Percentiles rank a stretch among this genome's conserved stretches.
These are phyloP conservation scores for Peribatodes rhomboidaria DNA, from an alignment of 2,888 invertebrate genomes.

Conservation along the genomic window DNA sequence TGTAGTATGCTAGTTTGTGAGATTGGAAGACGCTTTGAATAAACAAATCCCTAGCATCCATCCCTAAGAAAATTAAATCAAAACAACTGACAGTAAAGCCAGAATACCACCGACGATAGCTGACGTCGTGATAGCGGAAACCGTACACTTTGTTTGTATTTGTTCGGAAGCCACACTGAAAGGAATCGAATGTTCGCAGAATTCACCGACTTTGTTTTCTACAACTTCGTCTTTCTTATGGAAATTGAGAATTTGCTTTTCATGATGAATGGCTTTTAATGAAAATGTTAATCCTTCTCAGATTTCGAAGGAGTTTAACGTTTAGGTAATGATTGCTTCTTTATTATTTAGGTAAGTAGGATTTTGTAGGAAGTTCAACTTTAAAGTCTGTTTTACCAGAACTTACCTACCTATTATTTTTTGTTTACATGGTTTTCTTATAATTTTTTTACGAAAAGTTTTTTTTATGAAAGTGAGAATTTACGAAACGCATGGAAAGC, in stretches of 20 bases:
- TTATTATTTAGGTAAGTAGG: background rate
- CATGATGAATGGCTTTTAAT: slow-evolving; percentile 22
- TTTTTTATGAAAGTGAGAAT: too few relatives aligned
- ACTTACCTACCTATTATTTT: too few relatives aligned
- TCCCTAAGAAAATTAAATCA: slow-evolving; percentile 19
- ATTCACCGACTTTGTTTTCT: slow-evolving; percentile 23
- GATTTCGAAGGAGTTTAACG: slow-evolving; percentile 13
- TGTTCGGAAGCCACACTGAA: slow-evolving; percentile 27
- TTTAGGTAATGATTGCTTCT: background rate
- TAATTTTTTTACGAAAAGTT: too few relatives aligned
- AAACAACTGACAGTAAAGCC: slow-evolving; percentile 14
- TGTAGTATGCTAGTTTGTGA: background rate
- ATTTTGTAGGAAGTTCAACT: too few relatives aligned
- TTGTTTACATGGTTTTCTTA: too few relatives aligned
- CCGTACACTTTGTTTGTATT: slow-evolving; percentile 29
- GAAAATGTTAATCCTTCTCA: slow-evolving; percentile 13
- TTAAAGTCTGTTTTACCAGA: too few relatives aligned
- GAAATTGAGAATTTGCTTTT: slow-evolving; percentile 32
- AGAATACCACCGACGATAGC: slow-evolving; percentile 20
- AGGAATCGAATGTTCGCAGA: slow-evolving; percentile 31
- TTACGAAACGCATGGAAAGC: too few relatives aligned
- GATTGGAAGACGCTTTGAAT: background rate
- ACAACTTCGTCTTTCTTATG: slow-evolving; percentile 32
- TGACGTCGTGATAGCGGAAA: too few relatives aligned
- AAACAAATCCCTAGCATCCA: background rate